phyloP scores from a whole-genome alignment of 2,113 vertebrate species.

The Coryphaenoides rupestris region DNA sequence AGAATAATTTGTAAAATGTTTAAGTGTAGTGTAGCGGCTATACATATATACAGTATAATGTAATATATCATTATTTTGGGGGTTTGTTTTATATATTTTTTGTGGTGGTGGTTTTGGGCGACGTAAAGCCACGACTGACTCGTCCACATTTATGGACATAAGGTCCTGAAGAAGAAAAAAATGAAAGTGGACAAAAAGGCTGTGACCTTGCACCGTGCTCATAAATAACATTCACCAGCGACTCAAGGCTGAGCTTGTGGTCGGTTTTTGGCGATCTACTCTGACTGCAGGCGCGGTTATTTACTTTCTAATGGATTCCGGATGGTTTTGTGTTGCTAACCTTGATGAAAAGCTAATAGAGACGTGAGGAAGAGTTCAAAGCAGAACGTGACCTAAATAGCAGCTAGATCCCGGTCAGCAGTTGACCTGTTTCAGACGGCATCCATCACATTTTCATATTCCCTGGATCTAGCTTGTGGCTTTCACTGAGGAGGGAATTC shows the following conservation, averaged over 20 bases:
- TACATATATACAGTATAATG: too few species aligned
- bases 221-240: conserved; percentile 42
- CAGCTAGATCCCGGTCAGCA: conserved; percentile 19
- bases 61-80: too few species aligned
- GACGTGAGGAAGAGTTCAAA: conserved; percentile 44
- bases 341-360: conserved; percentile 36
- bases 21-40: not conserved
- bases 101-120: too few species aligned
- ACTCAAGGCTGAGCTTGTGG: conserved; percentile 33
- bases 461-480: too few species aligned
- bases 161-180: not conserved
- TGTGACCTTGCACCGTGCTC: conserved; percentile 58
- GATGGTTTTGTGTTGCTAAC: conserved; percentile 43
- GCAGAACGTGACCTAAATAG: conserved; percentile 50
- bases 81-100: too few species aligned
- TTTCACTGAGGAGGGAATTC: too few species aligned
- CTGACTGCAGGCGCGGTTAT: conserved; percentile 37
- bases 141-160: not conserved
- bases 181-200: conserved; percentile 39
- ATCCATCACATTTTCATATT: conserved; percentile 10
- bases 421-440: conserved; percentile 10
- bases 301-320: conserved; percentile 50
- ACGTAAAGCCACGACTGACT: conserved; percentile 9
- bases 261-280: conserved; percentile 25
- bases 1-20: too few species aligned